Conservation (phyloP, 1,140 invertebrate species). For the Heterodera schachtii region DNA sequence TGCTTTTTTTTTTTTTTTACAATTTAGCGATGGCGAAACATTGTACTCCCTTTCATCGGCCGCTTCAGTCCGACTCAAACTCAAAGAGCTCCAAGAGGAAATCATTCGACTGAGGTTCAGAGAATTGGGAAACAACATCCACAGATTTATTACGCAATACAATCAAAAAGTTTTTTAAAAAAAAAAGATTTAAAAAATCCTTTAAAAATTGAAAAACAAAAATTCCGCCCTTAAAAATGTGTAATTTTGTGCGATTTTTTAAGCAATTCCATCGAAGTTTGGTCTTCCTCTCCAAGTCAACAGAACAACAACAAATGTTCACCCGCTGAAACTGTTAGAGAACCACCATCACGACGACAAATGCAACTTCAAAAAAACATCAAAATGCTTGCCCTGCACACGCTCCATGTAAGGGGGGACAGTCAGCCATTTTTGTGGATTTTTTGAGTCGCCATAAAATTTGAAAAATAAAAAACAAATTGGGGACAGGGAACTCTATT, state of each 20-base stretch:
- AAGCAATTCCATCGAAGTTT: background rate
- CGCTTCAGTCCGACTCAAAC: background rate
- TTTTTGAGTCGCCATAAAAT: background rate
- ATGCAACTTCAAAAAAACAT: background rate
- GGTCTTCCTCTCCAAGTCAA: background rate
- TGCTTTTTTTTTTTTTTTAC: too few species aligned
- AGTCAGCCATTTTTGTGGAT: too few species aligned
- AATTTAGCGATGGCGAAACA: background rate
- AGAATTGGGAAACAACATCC: too few species aligned
- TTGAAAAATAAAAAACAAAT: too few species aligned
- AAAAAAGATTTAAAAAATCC: too few species aligned
- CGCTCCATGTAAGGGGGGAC: background rate
- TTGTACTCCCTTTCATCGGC: background rate
- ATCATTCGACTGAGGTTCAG: background rate
- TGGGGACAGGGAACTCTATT: background rate
- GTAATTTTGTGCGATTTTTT: background rate
- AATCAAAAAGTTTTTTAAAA: too few species aligned
- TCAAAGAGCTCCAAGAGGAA: background rate
- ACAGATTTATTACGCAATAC: too few species aligned
- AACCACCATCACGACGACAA: background rate
- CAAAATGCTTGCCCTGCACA: background rate
- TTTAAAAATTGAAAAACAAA: too few species aligned
- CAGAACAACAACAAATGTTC: background rate
- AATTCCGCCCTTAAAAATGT: too few species aligned
- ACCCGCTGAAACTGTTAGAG: background rate